Conservation (phyloP, 2,888 invertebrate species). For the Athetis lepigone region DNA sequence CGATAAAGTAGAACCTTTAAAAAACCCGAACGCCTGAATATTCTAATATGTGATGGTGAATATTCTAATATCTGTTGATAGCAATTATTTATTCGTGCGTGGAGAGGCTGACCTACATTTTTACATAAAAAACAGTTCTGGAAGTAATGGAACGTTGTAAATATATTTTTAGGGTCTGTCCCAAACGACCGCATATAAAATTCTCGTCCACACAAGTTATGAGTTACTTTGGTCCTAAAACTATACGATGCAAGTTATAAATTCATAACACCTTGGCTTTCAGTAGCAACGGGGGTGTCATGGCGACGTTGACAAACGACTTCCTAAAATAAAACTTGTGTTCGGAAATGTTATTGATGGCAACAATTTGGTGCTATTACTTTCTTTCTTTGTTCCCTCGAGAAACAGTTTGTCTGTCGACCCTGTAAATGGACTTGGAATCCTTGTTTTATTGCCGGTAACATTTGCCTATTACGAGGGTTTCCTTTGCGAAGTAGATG, state of each 20-base stretch:
- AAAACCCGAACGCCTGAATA: conserved; percentile 33
- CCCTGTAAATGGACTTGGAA: conserved; percentile 46
- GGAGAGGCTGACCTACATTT: conserved; percentile 52
- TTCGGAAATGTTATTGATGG: conserved; percentile 60
- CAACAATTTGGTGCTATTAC: conserved; percentile 52
- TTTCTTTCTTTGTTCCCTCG: conserved; percentile 42
- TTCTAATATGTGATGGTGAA: too few relatives aligned
- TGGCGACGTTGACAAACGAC: conserved; percentile 59
- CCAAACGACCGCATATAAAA: conserved; percentile 61
- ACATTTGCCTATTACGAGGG: conserved; percentile 40
- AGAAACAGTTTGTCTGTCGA: conserved; percentile 46
- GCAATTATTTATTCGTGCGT: conserved; percentile 52
- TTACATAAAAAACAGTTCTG: conserved; percentile 44
- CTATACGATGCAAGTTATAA: conserved; percentile 54
- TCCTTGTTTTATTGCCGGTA: conserved; percentile 60
- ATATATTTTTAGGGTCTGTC: conserved; percentile 54
- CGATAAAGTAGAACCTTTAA: conserved; percentile 20
- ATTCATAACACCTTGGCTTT: conserved; percentile 58
- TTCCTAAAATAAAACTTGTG: conserved; percentile 57
- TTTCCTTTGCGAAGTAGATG: conserved; percentile 30
- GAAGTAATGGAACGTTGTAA: conserved; percentile 46
- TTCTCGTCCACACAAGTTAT: conserved; percentile 52
- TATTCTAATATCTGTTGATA: conserved; percentile 55
- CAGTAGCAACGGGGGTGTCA: conserved; percentile 42
- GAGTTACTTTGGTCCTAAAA: conserved; percentile 52